Evolutionary conservation across 2,113 vertebrate species (phyloP), one percentile per base, ranked within the genome.

Genomic region (Ctenodactylus gundi): DNA sequence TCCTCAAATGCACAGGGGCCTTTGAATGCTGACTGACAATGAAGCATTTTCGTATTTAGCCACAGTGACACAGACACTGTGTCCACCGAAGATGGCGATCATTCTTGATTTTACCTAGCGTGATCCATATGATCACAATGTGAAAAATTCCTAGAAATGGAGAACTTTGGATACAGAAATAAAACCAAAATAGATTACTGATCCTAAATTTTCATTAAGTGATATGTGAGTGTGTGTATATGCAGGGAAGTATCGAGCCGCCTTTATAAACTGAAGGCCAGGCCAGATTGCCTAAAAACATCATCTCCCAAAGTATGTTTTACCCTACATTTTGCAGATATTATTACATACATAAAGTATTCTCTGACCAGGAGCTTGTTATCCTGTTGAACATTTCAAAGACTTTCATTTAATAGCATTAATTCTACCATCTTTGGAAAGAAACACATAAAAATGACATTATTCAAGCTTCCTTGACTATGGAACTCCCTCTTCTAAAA

Each of bases 401-500:
- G 27, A 9, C 36, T 93, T 62, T 91, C 51, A 85, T 44, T 49
- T 77, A 72, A 85, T 6, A 77, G 34, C 36, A 18, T 81, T 27
- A 73, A 53, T 60, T 76, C 51, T 49, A 75, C n/a, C 77, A 92
- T 53, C 44, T 94, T n/a, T 85, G 44, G 27, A 88, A 85, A 85
- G 44, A 41, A 39, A 1, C 29, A 92, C 18, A 68, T 23, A 87
- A 88, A 91, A 88, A 65, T 21, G 65, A 44, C 44, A 44, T 13
- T 72, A 72, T 51, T 81, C 81, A 90, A 85, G 51, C 34, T n/a
- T 95, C 64, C 91, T 85, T 68, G 41, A 83, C n/a, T 84, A 46
- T 49, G 2, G 65, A 86, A 80, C 25, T 20, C 65, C 84, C 58
- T 86, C 58, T 78, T 51, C 85, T 90, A 72, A 73, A 75, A 89